These are phyloP conservation scores for Cinclus mexicanus DNA, from an alignment of 2,113 vertebrate species.

Conservation along the genomic window DNA sequence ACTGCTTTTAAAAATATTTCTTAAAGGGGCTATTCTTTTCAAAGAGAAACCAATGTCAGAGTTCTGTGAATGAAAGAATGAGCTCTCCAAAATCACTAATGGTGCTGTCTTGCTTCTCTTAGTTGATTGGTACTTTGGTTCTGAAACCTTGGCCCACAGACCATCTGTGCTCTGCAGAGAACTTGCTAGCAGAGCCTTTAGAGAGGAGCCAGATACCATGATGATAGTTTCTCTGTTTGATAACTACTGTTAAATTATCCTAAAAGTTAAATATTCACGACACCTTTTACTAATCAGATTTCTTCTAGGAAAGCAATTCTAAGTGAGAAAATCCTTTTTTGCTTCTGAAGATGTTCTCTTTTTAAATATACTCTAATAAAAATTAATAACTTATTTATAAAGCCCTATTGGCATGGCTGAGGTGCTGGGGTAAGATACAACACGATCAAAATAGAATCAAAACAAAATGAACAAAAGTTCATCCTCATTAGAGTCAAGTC, in stretches of 20 bases:
- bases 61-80: constrained; percentile 26
- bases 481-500: constrained; percentile 12
- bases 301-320: constrained; percentile 34
- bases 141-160: constrained; percentile 4
- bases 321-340: constrained; percentile 36
- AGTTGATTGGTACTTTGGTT: constrained; percentile 15
- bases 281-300: constrained; percentile 17
- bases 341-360: constrained; percentile 4
- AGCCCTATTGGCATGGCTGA: not conserved
- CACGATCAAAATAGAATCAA: constrained; percentile 38
- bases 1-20: not conserved
- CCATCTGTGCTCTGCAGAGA: constrained; percentile 16
- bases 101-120: not conserved
- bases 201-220: not conserved
- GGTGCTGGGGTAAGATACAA: constrained; percentile 1
- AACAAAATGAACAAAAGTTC: constrained; percentile 48
- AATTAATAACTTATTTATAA: constrained; percentile 60
- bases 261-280: constrained; percentile 64
- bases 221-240: not conserved
- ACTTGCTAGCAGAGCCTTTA: not conserved
- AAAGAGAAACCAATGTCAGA: not conserved
- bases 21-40: not conserved
- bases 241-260: constrained; percentile 30
- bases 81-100: constrained; percentile 30
- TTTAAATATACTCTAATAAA: constrained; percentile 5